Evolutionary conservation across 1,140 invertebrate genomes (phyloP), one percentile per base, ranked within the genome.

Genomic region (Ptiloglossa arizonensis): DNA sequence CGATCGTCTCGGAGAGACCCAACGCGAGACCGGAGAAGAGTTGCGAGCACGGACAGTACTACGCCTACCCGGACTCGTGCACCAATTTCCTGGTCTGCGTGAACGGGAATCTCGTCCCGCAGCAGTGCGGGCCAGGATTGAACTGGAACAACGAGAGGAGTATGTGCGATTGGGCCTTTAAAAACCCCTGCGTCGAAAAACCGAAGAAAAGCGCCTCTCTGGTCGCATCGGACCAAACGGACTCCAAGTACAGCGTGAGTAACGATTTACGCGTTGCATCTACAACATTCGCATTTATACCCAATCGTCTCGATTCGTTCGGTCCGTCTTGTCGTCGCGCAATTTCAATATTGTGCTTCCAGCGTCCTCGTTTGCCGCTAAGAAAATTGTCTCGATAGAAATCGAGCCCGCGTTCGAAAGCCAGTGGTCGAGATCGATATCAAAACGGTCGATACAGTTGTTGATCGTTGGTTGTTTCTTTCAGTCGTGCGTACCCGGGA

Each of bases 141-240:
- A 93, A 94, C 41, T 97, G 95, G 95, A 94, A 95, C 70, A 88
- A 92, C 0, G 93, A 94, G 4, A 92, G 91, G 38, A 93, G 93
- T 5, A 95, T 95, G 90, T 97, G 96, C 82, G 96, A 96, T 83
- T 96, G 95, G 94, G 93, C 93, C 0, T 93, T 93, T 63, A 94
- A 93, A 27, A 91, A 87, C 60, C 91, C 91, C 0, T 93, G 92
- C 54, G 80, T 81, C 35, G 71, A 90, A 17, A 85, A 79, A 56
- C 76, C 87, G 0, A 63, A 75, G 8, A 70, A 87, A 5, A 85
- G 80, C 11, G 82, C 85, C 0, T 56, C 80, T 1, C 50, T 89
- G 0, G 8, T 84, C 9, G 79, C 79, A 3, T 82, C 86, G 19
- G 63, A n/a, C n/a, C n/a, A n/a, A n/a, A n/a, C n/a, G n/a, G n/a